Evolutionary conservation across 2,888 invertebrate species (phyloP).

Genomic region (Tuta absoluta): DNA sequence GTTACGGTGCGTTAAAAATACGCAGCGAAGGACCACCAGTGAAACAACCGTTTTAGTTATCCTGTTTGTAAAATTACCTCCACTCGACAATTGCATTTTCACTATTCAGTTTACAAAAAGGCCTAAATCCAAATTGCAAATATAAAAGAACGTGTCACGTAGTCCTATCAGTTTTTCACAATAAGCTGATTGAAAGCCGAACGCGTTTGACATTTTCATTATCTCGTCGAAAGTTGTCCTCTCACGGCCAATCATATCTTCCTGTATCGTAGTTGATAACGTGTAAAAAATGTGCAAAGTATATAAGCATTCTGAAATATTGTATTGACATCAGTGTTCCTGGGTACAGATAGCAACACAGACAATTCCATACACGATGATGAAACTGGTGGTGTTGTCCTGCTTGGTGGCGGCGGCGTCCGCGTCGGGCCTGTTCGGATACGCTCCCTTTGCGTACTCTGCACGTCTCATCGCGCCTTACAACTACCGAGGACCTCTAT

Average conservation of each 20-base stretch:
- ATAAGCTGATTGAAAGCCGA: conserved; percentile 1
- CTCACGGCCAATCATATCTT: conserved; percentile 61
- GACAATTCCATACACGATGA: conserved; percentile 69
- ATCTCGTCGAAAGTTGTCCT: conserved; percentile 58
- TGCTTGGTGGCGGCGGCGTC: conserved; percentile 81
- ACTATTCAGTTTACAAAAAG: background rate
- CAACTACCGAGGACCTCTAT: conserved; percentile 69
- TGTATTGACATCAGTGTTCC: conserved; percentile 62
- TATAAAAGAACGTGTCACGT: background rate
- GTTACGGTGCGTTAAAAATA: too few species aligned
- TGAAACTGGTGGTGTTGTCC: conserved; percentile 83
- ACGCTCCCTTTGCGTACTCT: conserved; percentile 19
- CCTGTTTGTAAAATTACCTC: too few species aligned
- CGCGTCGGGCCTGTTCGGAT: conserved; percentile 47
- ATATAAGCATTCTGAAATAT: conserved; percentile 53
- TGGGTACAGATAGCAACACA: conserved; percentile 62
- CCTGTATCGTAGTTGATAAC: conserved; percentile 47
- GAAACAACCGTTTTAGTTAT: too few species aligned
- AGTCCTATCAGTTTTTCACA: background rate
- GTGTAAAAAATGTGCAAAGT: conserved; percentile 50
- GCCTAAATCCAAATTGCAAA: background rate
- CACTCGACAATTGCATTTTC: background rate
- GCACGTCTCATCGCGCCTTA: conserved; percentile 12
- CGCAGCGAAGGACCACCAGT: too few species aligned
- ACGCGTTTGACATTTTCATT: conserved; percentile 39